Percentiles rank a stretch among this genome's conserved stretches.
phyloP scores from a whole-genome alignment of 2,888 invertebrate genomes.

The Synergus laeviventris region DNA sequence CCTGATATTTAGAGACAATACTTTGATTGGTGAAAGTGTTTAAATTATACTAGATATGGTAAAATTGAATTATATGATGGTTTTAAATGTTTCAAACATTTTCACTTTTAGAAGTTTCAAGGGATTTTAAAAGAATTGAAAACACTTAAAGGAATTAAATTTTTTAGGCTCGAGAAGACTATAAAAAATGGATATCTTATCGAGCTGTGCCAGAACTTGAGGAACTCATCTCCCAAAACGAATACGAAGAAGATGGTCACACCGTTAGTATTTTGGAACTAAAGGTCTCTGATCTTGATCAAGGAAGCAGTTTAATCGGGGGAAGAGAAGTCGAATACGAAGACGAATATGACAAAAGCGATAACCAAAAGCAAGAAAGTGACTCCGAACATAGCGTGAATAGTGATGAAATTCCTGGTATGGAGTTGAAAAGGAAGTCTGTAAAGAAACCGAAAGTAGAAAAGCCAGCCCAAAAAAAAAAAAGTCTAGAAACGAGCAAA shows the following conservation, averaged over 20 bases:
- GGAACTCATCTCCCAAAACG: conserved; percentile 80
- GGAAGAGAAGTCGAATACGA: conserved; percentile 79
- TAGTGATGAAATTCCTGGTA: conserved; percentile 76
- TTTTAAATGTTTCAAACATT: no score
- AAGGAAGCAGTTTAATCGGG: conserved; percentile 85
- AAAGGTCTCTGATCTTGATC: conserved; percentile 83
- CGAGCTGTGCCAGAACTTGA: conserved; percentile 84
- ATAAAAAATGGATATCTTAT: conserved; percentile 85
- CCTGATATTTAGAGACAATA: no score
- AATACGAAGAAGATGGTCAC: conserved; percentile 87
- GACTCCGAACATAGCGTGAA: conserved; percentile 71
- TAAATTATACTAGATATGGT: no score
- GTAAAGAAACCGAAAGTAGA: conserved; percentile 57
- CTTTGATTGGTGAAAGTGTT: no score
- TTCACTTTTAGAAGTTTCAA: no score
- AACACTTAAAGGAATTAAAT: background rate
- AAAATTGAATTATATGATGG: no score
- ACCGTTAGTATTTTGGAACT: conserved; percentile 88
- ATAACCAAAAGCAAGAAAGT: conserved; percentile 56
- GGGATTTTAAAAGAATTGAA: no score
- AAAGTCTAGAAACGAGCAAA: conserved; percentile 78
- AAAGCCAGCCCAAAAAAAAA: conserved; percentile 64
- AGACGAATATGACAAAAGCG: conserved; percentile 65
- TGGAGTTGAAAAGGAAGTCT: conserved; percentile 74
- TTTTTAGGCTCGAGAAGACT: conserved; percentile 80